Percentiles rank a stretch among this genome's conserved stretches.
These are phyloP conservation scores for Coranthus polyacanthus DNA, from an alignment of 2,797 vertebrate genomes.

Conservation along the genomic window DNA sequence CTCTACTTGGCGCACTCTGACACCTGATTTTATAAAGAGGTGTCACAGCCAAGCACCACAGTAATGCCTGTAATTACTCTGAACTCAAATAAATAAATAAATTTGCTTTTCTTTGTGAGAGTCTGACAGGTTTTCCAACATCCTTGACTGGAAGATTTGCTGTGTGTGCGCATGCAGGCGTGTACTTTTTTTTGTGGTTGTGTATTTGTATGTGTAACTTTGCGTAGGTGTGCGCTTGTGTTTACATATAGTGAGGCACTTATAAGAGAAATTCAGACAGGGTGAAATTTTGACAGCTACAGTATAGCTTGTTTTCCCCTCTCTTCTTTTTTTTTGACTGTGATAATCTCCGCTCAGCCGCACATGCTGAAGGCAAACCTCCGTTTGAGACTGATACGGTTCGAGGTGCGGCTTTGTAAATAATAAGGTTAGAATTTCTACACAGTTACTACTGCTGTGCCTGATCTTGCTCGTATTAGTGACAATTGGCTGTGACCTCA, in stretches of 20 bases:
- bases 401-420: conserved; percentile 82
- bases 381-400: conserved; percentile 74
- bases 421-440: conserved; percentile 80
- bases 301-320: conserved; percentile 75
- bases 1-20: conserved; percentile 81
- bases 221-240: conserved; percentile 71
- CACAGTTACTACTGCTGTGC: conserved; percentile 73
- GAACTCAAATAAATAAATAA: conserved; percentile 89
- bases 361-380: conserved; percentile 61
- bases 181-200: conserved; percentile 45
- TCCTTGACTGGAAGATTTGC: conserved; percentile 78
- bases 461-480: conserved; percentile 80
- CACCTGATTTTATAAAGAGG: conserved; percentile 86
- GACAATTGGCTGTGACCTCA: conserved; percentile 85
- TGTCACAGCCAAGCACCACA: conserved; percentile 79
- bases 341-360: conserved; percentile 76
- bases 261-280: conserved; percentile 77
- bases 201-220: conserved; percentile 61
- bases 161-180: conserved; percentile 35
- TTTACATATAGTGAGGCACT: conserved; percentile 78
- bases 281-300: conserved; percentile 85
- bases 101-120: conserved; percentile 82
- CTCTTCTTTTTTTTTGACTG: conserved; percentile 64
- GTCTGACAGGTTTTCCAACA: conserved; percentile 87
- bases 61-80: conserved; percentile 88